phyloP scores from a whole-genome alignment of 2,113 vertebrate species.

The Hippoglossus stenolepis region DNA sequence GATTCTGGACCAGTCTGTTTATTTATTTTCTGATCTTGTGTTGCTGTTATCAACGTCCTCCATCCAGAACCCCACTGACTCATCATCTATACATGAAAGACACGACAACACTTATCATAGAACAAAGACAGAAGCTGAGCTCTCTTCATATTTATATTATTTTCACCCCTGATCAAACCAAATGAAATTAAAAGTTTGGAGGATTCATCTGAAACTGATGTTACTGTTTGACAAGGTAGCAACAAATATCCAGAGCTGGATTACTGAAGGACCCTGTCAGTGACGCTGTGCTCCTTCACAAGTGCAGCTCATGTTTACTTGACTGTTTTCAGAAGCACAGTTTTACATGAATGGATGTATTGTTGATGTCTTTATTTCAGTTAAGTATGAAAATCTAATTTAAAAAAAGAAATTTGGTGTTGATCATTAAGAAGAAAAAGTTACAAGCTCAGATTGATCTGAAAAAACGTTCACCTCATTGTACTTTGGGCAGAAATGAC shows the following conservation, averaged over 20 bases:
- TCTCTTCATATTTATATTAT: background rate
- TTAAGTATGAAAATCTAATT: too few species aligned
- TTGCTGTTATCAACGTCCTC: background rate
- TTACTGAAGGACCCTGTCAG: background rate
- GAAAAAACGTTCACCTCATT: background rate
- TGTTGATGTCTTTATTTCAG: too few species aligned
- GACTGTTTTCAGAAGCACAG: too few species aligned
- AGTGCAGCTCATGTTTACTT: too few species aligned
- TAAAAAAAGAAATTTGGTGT: too few species aligned
- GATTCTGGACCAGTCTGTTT: background rate
- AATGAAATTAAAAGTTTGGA: background rate
- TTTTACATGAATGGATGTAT: too few species aligned
- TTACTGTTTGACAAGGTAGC: background rate
- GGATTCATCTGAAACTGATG: background rate
- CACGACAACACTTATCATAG: background rate
- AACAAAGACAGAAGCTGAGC: background rate
- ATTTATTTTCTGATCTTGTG: background rate
- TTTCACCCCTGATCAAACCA: background rate
- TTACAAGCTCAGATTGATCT: background rate
- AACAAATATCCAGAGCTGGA: background rate
- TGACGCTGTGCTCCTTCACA: too few species aligned
- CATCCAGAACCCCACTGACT: background rate
- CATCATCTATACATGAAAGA: background rate
- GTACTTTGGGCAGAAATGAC: too few species aligned
- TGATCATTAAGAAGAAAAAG: too few species aligned